These are phyloP conservation scores for Chironomus tentans DNA, from an alignment of 2,888 invertebrate genomes.

Conservation along the genomic window DNA sequence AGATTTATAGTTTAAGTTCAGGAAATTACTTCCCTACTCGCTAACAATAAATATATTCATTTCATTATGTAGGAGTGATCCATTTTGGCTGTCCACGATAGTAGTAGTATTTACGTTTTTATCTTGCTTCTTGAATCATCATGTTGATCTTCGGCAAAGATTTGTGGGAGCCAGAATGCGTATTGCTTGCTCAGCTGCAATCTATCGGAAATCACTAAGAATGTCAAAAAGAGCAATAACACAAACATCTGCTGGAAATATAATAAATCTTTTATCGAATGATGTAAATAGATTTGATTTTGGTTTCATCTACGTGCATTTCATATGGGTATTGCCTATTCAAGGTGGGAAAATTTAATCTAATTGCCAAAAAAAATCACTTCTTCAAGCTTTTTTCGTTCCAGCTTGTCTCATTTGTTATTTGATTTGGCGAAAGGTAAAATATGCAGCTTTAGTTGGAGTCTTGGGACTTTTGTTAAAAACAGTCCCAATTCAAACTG, in stretches of 20 bases:
- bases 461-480: constrained; percentile 66
- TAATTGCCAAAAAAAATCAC: neutral
- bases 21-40: too few species aligned
- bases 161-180: constrained; percentile 54
- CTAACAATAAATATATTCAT: too few species aligned
- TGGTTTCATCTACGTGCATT: constrained; percentile 73
- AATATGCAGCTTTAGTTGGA: constrained; percentile 66
- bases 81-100: constrained; percentile 36
- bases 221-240: constrained; percentile 61
- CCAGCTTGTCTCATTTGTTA: constrained; percentile 51
- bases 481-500: constrained; percentile 71
- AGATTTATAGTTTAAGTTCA: too few species aligned
- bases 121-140: constrained; percentile 40
- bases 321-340: constrained; percentile 78
- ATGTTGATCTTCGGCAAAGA: constrained; percentile 38
- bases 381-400: neutral
- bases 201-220: constrained; percentile 55
- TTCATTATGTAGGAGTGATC: constrained; percentile 35
- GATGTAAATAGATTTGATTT: constrained; percentile 89
- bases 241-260: constrained; percentile 73
- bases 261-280: constrained; percentile 87
- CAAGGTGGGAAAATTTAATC: constrained; percentile 36
- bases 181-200: constrained; percentile 55
- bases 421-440: constrained; percentile 67
- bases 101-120: constrained; percentile 37